These are phyloP conservation scores for Orchesellides sinensis DNA, from an alignment of 2,888 invertebrate genomes.

Conservation along the genomic window DNA sequence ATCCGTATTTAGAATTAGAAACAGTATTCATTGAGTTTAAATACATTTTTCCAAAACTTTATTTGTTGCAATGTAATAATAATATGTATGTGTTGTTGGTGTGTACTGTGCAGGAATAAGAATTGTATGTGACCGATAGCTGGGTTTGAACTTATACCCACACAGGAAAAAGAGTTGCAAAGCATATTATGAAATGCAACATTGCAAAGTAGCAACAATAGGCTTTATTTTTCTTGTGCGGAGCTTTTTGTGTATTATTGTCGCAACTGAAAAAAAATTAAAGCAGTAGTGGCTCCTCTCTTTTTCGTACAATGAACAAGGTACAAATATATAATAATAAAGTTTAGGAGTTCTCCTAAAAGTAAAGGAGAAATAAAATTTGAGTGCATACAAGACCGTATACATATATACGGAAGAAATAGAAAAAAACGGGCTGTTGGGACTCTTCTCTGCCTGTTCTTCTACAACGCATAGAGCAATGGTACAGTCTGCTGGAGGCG, in stretches of 20 bases:
- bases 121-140: too few relatives aligned
- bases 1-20: neutral
- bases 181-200: neutral
- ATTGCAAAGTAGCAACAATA: constrained; percentile 14
- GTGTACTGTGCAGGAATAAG: neutral
- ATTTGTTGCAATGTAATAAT: constrained; percentile 8
- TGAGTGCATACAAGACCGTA: too few relatives aligned
- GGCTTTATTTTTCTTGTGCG: too few relatives aligned
- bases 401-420: neutral
- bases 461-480: neutral
- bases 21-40: neutral
- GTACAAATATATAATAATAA: neutral
- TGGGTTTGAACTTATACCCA: too few relatives aligned
- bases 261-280: too few relatives aligned
- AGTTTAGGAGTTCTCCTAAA: neutral
- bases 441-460: neutral
- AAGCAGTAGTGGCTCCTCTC: neutral
- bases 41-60: too few relatives aligned
- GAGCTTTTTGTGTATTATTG: too few relatives aligned
- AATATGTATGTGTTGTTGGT: neutral
- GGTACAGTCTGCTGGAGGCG: constrained; percentile 48
- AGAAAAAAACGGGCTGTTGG: constrained; percentile 22
- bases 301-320: neutral
- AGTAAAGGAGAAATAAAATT: neutral
- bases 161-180: constrained; percentile 16